phyloP scores from a whole-genome alignment of 2,797 vertebrate species.

The Balearica regulorum region DNA sequence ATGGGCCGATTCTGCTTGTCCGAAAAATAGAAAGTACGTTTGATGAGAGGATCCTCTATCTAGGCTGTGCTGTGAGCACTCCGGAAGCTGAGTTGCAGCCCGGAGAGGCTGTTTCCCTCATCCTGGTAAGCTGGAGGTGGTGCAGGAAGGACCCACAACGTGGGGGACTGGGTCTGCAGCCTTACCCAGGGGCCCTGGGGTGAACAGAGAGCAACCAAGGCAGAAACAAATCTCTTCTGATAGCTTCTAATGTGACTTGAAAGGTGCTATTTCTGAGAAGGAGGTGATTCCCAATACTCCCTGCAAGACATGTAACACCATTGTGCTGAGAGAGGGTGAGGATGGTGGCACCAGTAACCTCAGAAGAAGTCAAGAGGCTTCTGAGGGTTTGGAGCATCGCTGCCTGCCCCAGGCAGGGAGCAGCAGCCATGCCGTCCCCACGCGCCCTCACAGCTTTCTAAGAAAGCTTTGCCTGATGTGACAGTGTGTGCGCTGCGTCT shows the following conservation, averaged over 20 bases:
- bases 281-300: not conserved
- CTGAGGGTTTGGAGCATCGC: not conserved
- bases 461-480: not conserved
- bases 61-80: not conserved
- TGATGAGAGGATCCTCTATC: not conserved
- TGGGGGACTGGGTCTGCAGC: not conserved
- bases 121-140: not conserved
- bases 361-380: not conserved
- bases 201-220: rapidly evolving
- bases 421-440: rapidly evolving
- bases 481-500: rapidly evolving
- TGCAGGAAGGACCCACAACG: not conserved
- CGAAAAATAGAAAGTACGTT: not conserved
- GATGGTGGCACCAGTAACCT: not conserved
- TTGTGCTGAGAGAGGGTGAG: not conserved
- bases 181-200: not conserved
- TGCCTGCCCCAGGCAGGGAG: not conserved
- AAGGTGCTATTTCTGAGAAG: not conserved
- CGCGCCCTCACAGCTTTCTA: not conserved
- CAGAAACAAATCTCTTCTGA: not conserved
- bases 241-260: not conserved
- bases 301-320: not conserved
- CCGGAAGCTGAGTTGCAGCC: not conserved
- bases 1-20: not conserved
- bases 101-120: not conserved